A percentile compares a stretch with the other conserved stretches of the same genome.
Conservation (phyloP, 2,797 vertebrate genomes). For the Sebastes ruberrimus region DNA sequence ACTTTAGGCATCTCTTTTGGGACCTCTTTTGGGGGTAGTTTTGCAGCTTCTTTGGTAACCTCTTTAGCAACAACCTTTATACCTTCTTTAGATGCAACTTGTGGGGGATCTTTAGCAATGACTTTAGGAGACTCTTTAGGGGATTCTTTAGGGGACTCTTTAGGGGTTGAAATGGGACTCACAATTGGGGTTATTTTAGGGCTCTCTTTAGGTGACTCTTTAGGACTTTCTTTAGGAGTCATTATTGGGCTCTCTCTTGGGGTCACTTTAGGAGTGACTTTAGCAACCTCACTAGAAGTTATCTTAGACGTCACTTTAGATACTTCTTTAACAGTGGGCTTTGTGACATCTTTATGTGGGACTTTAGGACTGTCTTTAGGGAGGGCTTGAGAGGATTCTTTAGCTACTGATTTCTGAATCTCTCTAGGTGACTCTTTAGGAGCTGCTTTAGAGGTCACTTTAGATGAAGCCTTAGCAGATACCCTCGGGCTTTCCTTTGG, state of each 20-base stretch:
- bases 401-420: slow-evolving; percentile 51
- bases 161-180: slow-evolving; percentile 69
- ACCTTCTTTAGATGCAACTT: slow-evolving; percentile 56
- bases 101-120: slow-evolving; percentile 52
- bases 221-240: slow-evolving; percentile 73
- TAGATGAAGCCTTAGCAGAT: slow-evolving; percentile 58
- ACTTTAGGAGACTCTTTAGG: slow-evolving; percentile 68
- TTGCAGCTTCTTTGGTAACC: slow-evolving; percentile 64
- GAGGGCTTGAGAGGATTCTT: slow-evolving; percentile 50
- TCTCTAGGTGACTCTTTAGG: slow-evolving; percentile 68
- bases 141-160: slow-evolving; percentile 68
- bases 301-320: slow-evolving; percentile 66
- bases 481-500: slow-evolving; percentile 66
- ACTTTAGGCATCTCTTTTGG: slow-evolving; percentile 59
- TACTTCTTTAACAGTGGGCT: slow-evolving; percentile 60
- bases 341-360: slow-evolving; percentile 53
- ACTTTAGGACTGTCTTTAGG: slow-evolving; percentile 64
- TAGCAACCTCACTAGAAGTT: slow-evolving; percentile 48
- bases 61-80: slow-evolving; percentile 65
- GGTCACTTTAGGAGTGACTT: slow-evolving; percentile 57
- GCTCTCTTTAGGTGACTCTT: slow-evolving; percentile 77
- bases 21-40: slow-evolving; percentile 68
- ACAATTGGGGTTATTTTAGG: slow-evolving; percentile 74
- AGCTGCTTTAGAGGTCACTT: slow-evolving; percentile 62
- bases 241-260: slow-evolving; percentile 64